Conservation (phyloP, 1,140 invertebrate genomes). For the Halyomorpha halys region DNA sequence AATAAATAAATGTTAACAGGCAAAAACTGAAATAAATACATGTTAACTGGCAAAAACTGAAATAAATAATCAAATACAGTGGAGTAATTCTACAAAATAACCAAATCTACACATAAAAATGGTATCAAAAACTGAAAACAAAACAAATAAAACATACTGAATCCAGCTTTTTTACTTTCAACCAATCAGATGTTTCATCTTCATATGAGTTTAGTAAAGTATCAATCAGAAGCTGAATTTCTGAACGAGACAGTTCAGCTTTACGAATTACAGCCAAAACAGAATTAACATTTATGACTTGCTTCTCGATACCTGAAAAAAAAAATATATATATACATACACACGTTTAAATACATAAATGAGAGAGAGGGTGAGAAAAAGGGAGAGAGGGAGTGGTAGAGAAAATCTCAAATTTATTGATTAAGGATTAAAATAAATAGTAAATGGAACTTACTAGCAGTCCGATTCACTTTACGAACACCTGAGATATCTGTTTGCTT, state of each 20-base stretch:
- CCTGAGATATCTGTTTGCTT: not conserved
- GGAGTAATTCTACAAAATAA: no score
- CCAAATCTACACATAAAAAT: no score
- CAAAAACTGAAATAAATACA: no score
- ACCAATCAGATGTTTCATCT: conserved; percentile 68
- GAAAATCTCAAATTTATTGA: not conserved
- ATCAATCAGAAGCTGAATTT: conserved; percentile 81
- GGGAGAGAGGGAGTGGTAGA: not conserved
- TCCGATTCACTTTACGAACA: not conserved
- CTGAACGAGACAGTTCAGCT: conserved; percentile 66
- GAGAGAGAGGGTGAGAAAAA: not conserved
- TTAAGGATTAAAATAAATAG: not conserved
- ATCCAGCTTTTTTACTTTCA: conserved; percentile 46
- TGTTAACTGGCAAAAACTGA: no score
- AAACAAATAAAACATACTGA: conserved; percentile 7
- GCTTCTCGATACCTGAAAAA: conserved; percentile 45
- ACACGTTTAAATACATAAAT: no score
- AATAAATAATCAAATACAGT: no score
- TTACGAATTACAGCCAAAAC: conserved; percentile 63
- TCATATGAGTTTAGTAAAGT: conserved; percentile 75
- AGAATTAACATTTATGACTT: conserved; percentile 53
- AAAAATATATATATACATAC: conserved; percentile 28
- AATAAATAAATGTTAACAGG: no score
- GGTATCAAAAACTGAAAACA: no score
- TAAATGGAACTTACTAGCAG: not conserved